A percentile compares a stretch with the other conserved stretches of the same genome.
phyloP scores from a whole-genome alignment of 2,888 invertebrate genomes.

The Hetaerina titia region DNA sequence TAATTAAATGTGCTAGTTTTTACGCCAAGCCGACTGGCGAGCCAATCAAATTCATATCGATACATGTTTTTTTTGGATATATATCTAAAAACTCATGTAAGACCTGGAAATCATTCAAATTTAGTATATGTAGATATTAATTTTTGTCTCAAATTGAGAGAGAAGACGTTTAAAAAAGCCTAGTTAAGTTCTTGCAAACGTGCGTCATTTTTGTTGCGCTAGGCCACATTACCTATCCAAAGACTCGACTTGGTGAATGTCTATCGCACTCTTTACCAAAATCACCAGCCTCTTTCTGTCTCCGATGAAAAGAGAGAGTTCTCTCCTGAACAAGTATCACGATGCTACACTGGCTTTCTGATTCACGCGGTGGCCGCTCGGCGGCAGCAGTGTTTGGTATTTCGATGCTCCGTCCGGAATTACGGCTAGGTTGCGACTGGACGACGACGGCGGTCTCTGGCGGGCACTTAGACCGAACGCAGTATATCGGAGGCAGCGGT shows the following conservation, averaged over 20 bases:
- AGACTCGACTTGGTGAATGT: background rate
- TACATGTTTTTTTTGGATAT: no score
- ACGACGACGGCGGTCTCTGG: constrained; percentile 56
- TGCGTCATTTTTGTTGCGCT: no score
- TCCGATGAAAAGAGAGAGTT: constrained; percentile 3
- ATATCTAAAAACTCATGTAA: no score
- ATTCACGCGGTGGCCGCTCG: background rate
- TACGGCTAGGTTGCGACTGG: background rate
- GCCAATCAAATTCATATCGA: no score
- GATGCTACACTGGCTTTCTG: background rate
- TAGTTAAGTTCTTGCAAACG: no score
- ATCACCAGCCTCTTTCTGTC: background rate
- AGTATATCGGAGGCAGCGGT: constrained; percentile 58
- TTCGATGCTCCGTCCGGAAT: background rate
- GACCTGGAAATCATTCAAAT: no score
- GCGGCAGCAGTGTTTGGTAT: constrained; percentile 58
- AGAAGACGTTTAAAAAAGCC: no score
- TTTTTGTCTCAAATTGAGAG: no score
- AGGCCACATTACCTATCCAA: background rate
- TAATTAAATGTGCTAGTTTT: no score
- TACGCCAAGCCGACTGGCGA: no score
- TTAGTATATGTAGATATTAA: no score
- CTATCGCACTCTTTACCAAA: background rate
- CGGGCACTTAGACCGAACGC: background rate
- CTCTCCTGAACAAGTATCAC: background rate